Evolutionary conservation across 1,140 invertebrate species (phyloP).

Genomic region (Drosophila melanica): DNA sequence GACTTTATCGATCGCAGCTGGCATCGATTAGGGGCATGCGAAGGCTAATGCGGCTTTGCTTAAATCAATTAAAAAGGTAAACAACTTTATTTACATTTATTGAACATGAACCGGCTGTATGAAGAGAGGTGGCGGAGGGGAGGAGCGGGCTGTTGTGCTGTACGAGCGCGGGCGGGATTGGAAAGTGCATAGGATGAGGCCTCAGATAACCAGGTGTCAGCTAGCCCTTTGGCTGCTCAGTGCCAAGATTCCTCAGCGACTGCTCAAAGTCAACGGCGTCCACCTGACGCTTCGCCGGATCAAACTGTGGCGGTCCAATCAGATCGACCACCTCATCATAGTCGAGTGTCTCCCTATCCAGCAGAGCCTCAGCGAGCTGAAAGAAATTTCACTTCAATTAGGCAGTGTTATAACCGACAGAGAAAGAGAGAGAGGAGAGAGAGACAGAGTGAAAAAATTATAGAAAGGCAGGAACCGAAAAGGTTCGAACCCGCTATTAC

Average conservation of each 20-base stretch:
- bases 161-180: not conserved
- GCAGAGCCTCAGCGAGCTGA: slow-evolving; percentile 93
- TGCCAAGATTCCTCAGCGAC: slow-evolving; percentile 84
- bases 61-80: slow-evolving; percentile 60
- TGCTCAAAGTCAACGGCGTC: slow-evolving; percentile 92
- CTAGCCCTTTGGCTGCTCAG: slow-evolving; percentile 42
- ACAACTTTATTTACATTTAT: slow-evolving; percentile 80
- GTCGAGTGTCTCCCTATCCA: slow-evolving; percentile 95
- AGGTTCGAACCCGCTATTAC: no score
- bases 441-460: no score
- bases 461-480: no score
- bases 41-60: slow-evolving; percentile 19
- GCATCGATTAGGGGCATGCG: slow-evolving; percentile 25
- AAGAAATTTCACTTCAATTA: slow-evolving; percentile 75
- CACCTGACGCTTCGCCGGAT: slow-evolving; percentile 89
- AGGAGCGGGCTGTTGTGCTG: not conserved
- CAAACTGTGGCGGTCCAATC: slow-evolving; percentile 94
- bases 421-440: not conserved
- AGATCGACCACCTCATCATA: slow-evolving; percentile 95
- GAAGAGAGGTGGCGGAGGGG: not conserved
- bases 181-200: not conserved
- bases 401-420: not conserved
- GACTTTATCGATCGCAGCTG: not conserved
- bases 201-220: not conserved
- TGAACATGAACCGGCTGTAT: slow-evolving; percentile 50